Evolutionary conservation across 1,140 invertebrate genomes (phyloP), one percentile per base, ranked within the genome.

Genomic region (Lerema accius): DNA sequence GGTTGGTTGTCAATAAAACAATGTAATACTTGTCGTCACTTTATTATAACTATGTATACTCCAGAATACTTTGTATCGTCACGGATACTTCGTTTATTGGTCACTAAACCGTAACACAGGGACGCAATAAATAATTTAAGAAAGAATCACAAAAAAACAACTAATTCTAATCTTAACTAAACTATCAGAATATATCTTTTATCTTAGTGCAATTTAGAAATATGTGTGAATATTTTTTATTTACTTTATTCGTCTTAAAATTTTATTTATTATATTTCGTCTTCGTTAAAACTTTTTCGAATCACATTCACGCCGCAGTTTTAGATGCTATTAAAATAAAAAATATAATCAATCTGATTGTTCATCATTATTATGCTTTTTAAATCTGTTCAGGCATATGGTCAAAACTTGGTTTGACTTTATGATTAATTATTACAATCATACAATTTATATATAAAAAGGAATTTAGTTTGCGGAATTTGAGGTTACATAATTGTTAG

Each of bases 201-300:
- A 45, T 77, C 73, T 84, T 84, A 86, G 86, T 89, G 86, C 86
- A 84, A 80, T 81, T 85, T 84, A 86, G 80, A 84, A 84, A 78
- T 84, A 84, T 86, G 78, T 80, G 82, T 83, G 76, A 78, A 86
- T 84, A 79, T 72, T 75, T 77, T 75, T 72, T 71, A 69, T 67
- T 76, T 73, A 67, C 64, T 61, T 74, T 68, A 69, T 77, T 70
- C 56, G 65, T 73, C 70, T 80, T 81, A 80, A 71, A 74, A 71
- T 74, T 55, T 70, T 76, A 76, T 76, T 81, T 75, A 80, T 73
- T 77, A 76, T 79, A 77, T 71, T 77, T 79, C 76, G 69, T 80
- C 74, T 79, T 76, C 76, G 63, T 84, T 86, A 80, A 86, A 82
- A 82, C 79, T 79, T 70, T 80, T 77, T 73, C 69, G 66, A 76